These are phyloP conservation scores for Lasius platythorax DNA, from an alignment of 2,888 invertebrate genomes.

Conservation along the genomic window DNA sequence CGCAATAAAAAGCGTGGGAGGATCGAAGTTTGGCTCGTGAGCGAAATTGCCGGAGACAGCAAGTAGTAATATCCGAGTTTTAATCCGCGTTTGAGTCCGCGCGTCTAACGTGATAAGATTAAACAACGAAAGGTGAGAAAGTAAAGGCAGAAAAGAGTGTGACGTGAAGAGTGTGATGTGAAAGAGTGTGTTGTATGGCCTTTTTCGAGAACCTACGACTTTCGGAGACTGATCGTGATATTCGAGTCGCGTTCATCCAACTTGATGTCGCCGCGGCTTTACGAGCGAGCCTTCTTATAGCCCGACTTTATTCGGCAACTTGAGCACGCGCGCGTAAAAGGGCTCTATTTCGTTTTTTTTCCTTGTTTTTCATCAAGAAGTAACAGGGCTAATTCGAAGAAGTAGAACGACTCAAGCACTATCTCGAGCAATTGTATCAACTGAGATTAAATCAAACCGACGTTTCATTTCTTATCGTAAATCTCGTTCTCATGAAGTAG, in stretches of 20 bases:
- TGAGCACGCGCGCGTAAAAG: slow-evolving; percentile 38
- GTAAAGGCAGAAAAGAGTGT: slow-evolving; percentile 42
- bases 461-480: neutral
- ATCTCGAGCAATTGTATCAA: slow-evolving; percentile 14
- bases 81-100: slow-evolving; percentile 1
- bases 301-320: slow-evolving; percentile 60
- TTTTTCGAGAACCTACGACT: slow-evolving; percentile 55
- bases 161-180: slow-evolving; percentile 54
- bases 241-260: slow-evolving; percentile 58
- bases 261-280: slow-evolving; percentile 66
- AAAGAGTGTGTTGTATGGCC: slow-evolving; percentile 40
- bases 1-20: slow-evolving; percentile 39
- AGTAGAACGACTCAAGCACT: neutral
- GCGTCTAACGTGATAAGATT: slow-evolving; percentile 34
- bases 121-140: neutral
- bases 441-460: slow-evolving; percentile 11
- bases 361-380: neutral
- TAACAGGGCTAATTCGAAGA: neutral
- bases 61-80: slow-evolving; percentile 36
- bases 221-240: slow-evolving; percentile 58
- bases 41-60: slow-evolving; percentile 50
- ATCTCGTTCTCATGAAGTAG: neutral
- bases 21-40: slow-evolving; percentile 54
- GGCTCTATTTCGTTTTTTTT: neutral
- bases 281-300: slow-evolving; percentile 62